These are phyloP conservation scores for Anodontia alba DNA, from an alignment of 2,888 invertebrate genomes.

Conservation along the genomic window DNA sequence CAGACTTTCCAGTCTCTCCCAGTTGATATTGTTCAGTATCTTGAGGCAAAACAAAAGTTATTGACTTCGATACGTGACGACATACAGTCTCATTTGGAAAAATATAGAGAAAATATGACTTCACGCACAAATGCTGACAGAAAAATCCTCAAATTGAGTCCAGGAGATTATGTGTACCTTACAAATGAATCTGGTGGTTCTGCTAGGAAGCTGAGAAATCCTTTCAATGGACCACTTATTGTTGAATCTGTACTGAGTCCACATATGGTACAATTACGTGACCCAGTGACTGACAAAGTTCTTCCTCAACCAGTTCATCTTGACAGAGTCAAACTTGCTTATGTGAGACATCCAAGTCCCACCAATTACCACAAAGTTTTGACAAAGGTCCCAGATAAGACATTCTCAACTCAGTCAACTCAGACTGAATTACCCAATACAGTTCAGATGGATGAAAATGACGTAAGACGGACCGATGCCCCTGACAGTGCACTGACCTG, in stretches of 20 bases:
- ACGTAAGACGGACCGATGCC: neutral
- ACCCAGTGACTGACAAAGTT: conserved; percentile 21
- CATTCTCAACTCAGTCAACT: neutral
- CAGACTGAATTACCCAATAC: neutral
- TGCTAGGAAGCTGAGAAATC: conserved; percentile 48
- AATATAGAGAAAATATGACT: conserved; percentile 27
- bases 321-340: conserved; percentile 52
- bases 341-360: conserved; percentile 51
- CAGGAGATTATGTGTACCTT: too few relatives aligned
- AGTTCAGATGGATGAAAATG: neutral
- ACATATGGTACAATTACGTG: conserved; percentile 40
- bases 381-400: conserved; percentile 8
- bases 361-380: conserved; percentile 30
- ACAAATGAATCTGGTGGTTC: conserved; percentile 39
- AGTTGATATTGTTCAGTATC: neutral
- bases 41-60: neutral
- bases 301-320: conserved; percentile 46
- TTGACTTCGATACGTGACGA: neutral
- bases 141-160: too few relatives aligned
- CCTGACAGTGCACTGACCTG: neutral
- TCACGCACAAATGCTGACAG: conserved; percentile 17
- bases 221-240: conserved; percentile 51
- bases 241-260: conserved; percentile 40
- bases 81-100: conserved; percentile 14
- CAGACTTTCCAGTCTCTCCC: neutral